Evolutionary conservation across 1,140 invertebrate genomes (phyloP).

Genomic region (Apis dorsata): DNA sequence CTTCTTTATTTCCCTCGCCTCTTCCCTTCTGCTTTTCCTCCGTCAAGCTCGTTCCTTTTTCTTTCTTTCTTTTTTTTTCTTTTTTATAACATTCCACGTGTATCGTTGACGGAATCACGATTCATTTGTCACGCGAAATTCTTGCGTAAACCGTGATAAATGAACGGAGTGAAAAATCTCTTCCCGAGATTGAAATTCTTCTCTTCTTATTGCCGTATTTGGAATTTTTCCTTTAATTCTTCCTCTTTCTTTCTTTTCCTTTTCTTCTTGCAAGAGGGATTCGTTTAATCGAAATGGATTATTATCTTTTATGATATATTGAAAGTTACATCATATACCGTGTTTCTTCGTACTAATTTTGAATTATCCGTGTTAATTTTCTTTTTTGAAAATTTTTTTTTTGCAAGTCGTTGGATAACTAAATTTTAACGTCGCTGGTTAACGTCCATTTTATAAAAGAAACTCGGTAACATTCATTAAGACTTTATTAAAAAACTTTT

Average conservation of each 20-base stretch:
- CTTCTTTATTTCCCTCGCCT: neutral
- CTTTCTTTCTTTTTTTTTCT: too few species aligned
- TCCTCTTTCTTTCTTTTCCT: neutral
- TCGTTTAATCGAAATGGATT: neutral
- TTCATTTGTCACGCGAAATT: slow-evolving; percentile 6
- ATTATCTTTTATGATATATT: neutral
- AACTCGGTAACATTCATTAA: slow-evolving; percentile 1
- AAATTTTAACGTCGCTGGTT: neutral
- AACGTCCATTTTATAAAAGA: neutral
- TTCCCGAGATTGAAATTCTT: neutral
- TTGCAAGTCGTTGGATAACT: neutral
- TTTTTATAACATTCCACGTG: neutral
- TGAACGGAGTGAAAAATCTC: neutral
- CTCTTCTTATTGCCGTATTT: neutral
- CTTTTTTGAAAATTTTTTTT: neutral
- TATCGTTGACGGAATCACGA: slow-evolving; percentile 36
- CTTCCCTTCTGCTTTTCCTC: neutral
- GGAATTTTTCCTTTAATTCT: neutral
- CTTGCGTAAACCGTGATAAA: neutral
- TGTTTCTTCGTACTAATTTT: neutral
- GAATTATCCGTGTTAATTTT: too few species aligned
- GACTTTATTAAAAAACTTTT: slow-evolving; percentile 17
- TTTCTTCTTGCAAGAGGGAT: neutral
- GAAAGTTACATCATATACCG: neutral
- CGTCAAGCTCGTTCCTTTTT: neutral